Evolutionary conservation across 2,797 vertebrate genomes (phyloP).

Genomic region (Cirrhinus mrigala): DNA sequence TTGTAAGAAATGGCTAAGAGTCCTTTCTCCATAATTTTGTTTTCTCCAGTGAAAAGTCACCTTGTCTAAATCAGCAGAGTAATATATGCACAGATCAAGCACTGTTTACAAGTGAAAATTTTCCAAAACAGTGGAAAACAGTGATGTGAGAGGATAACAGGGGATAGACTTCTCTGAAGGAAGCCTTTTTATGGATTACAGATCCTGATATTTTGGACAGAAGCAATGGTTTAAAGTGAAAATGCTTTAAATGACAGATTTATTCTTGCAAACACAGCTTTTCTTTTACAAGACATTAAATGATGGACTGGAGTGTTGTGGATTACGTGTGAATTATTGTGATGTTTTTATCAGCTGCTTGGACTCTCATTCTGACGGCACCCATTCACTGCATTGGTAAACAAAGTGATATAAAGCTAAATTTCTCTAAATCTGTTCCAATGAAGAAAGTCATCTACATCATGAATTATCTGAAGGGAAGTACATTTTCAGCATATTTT

Average conservation of each 20-base stretch:
- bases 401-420: neutral
- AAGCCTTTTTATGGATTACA: neutral
- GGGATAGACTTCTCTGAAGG: too few relatives aligned
- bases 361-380: neutral
- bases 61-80: too few relatives aligned
- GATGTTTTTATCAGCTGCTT: neutral
- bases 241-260: neutral
- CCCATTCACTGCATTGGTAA: neutral
- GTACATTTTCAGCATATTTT: neutral
- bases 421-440: neutral
- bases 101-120: too few relatives aligned
- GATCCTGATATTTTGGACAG: neutral
- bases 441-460: neutral
- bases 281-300: too few relatives aligned
- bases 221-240: neutral
- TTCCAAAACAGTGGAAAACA: too few relatives aligned
- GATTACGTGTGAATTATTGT: neutral
- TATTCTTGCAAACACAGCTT: neutral
- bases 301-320: neutral
- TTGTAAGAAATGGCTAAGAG: too few relatives aligned
- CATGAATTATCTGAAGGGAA: neutral
- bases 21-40: too few relatives aligned
- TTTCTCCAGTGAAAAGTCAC: too few relatives aligned
- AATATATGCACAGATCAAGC: too few relatives aligned
- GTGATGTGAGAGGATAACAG: too few relatives aligned